These are phyloP conservation scores for Cephalopachus bancanus DNA, from an alignment of 2,797 vertebrate species.

Conservation along the genomic window DNA sequence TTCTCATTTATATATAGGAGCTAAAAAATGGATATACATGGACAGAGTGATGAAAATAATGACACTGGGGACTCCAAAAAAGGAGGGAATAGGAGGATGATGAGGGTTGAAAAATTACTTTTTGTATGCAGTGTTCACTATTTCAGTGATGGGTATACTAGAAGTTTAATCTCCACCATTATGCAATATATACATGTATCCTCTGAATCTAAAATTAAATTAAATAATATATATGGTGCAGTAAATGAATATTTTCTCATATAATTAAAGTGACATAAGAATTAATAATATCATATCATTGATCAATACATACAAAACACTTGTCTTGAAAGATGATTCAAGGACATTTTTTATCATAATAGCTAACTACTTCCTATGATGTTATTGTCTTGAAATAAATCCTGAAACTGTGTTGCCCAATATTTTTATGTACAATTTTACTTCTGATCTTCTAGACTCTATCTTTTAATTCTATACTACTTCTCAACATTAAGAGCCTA, in stretches of 20 bases:
- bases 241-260: constrained; percentile 34
- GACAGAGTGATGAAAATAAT: too few relatives aligned
- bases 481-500: not conserved
- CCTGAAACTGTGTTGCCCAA: not conserved
- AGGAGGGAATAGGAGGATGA: too few relatives aligned
- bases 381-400: not conserved
- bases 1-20: too few relatives aligned
- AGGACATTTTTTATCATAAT: not conserved
- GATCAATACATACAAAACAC: not conserved
- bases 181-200: too few relatives aligned
- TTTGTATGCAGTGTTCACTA: too few relatives aligned
- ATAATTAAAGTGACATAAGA: not conserved
- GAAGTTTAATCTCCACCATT: too few relatives aligned
- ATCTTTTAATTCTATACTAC: constrained; percentile 27
- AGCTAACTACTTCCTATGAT: not conserved
- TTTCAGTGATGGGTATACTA: too few relatives aligned
- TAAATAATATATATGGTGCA: not conserved
- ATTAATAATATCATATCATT: not conserved
- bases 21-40: too few relatives aligned
- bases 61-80: too few relatives aligned
- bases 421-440: not conserved
- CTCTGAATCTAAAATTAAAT: too few relatives aligned
- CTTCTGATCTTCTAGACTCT: not conserved
- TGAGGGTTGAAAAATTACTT: too few relatives aligned
- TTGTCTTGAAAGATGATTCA: constrained; percentile 3